Evolutionary conservation across 2,113 vertebrate genomes (phyloP).

Genomic region (Ochotona princeps): DNA sequence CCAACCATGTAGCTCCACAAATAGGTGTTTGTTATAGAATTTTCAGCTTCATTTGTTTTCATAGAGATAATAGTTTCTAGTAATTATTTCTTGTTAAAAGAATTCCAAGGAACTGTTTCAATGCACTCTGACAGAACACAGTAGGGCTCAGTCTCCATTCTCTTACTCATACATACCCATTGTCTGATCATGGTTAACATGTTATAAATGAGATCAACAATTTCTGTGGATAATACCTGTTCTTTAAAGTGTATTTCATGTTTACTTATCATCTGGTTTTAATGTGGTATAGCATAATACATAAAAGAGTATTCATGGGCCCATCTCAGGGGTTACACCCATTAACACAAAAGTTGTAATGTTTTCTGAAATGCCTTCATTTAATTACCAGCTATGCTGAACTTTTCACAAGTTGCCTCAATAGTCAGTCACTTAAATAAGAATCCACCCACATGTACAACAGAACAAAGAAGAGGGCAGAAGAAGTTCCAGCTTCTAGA

Average conservation of each 20-base stretch:
- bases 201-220: slow-evolving; percentile 74
- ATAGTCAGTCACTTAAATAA: slow-evolving; percentile 65
- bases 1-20: not conserved
- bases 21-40: slow-evolving; percentile 40
- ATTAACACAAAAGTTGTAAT: slow-evolving; percentile 81
- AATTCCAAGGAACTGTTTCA: slow-evolving; percentile 82
- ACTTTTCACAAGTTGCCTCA: slow-evolving; percentile 82
- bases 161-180: slow-evolving; percentile 70
- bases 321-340: slow-evolving; percentile 79
- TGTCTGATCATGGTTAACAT: slow-evolving; percentile 73
- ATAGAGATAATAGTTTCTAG: slow-evolving; percentile 43
- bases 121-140: slow-evolving; percentile 63
- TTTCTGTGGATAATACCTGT: slow-evolving; percentile 57
- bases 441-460: slow-evolving; percentile 53
- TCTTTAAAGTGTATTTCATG: slow-evolving; percentile 63
- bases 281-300: slow-evolving; percentile 68
- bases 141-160: slow-evolving; percentile 35
- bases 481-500: slow-evolving; percentile 64
- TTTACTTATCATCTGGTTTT: slow-evolving; percentile 70
- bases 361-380: slow-evolving; percentile 78
- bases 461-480: slow-evolving; percentile 63
- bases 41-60: slow-evolving; percentile 36
- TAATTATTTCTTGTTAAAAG: slow-evolving; percentile 58
- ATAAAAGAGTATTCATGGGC: slow-evolving; percentile 71
- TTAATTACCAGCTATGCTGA: slow-evolving; percentile 68